phyloP scores from a whole-genome alignment of 2,888 invertebrate species.

The Tinea pellionella region DNA sequence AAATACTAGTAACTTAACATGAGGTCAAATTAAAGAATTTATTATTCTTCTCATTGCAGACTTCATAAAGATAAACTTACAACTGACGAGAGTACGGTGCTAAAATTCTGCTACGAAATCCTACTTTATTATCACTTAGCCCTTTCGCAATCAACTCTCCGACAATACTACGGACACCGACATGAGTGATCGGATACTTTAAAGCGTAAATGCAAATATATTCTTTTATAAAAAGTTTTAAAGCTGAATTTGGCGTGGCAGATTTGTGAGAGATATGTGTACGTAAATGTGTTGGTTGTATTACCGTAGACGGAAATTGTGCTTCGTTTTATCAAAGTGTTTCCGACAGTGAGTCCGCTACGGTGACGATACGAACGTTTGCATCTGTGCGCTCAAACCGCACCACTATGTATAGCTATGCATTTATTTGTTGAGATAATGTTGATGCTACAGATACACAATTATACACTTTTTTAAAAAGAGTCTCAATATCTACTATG shows the following conservation, averaged over 20 bases:
- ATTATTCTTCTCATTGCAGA: not conserved
- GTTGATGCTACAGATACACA: not conserved
- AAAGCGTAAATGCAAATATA: not conserved
- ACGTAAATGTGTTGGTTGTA: slow-evolving; percentile 18
- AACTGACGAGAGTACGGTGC: not conserved
- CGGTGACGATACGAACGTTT: slow-evolving; percentile 30
- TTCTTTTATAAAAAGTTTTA: not conserved
- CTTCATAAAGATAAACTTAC: not conserved
- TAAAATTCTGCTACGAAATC: slow-evolving; percentile 19
- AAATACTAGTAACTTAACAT: not conserved
- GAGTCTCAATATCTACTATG: too few species aligned
- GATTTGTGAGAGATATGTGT: not conserved
- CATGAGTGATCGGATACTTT: not conserved
- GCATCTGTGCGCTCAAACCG: slow-evolving; percentile 32
- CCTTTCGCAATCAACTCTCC: slow-evolving; percentile 28
- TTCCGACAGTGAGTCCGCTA: slow-evolving; percentile 28
- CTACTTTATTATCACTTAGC: slow-evolving; percentile 27
- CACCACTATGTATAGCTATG: not conserved
- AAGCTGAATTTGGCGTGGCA: not conserved
- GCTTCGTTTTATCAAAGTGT: slow-evolving; percentile 51
- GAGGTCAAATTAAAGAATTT: not conserved
- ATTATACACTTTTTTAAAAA: too few species aligned
- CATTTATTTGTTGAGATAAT: not conserved
- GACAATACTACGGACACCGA: not conserved
- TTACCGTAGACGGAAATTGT: slow-evolving; percentile 42